Conservation (phyloP, 37 sponge, comb jelly and placozoan genomes). For the Aphrocallistes beatrix region DNA sequence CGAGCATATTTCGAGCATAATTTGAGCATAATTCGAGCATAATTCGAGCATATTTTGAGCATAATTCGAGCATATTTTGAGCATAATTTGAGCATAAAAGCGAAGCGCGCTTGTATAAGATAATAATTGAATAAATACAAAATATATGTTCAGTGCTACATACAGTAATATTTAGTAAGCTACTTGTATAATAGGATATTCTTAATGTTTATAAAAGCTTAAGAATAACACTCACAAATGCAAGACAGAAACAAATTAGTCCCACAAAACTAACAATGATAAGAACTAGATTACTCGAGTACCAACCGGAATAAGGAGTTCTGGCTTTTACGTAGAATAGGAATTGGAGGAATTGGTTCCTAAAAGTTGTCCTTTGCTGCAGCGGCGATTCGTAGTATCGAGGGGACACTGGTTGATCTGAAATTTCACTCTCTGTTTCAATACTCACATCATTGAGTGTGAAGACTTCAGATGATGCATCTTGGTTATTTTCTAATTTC, state of each 20-base stretch:
- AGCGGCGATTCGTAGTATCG: background rate
- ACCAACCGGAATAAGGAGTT: slow-evolving; percentile 9
- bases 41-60: too few species aligned
- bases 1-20: too few species aligned
- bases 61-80: too few species aligned
- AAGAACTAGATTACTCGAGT: background rate
- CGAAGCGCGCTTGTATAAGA: too few species aligned
- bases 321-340: background rate
- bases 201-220: too few species aligned
- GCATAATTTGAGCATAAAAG: too few species aligned
- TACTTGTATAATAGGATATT: too few species aligned
- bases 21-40: too few species aligned
- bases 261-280: background rate
- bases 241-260: background rate
- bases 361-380: background rate
- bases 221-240: background rate
- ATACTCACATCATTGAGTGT: background rate
- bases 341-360: background rate
- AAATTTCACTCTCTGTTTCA: background rate
- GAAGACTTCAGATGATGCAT: background rate
- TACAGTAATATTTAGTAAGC: too few species aligned
- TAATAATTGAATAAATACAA: too few species aligned
- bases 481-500: slow-evolving; percentile 20
- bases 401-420: background rate
- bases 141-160: too few species aligned